These are phyloP conservation scores for Hesperia comma DNA, from an alignment of 2,888 invertebrate genomes.

Conservation along the genomic window DNA sequence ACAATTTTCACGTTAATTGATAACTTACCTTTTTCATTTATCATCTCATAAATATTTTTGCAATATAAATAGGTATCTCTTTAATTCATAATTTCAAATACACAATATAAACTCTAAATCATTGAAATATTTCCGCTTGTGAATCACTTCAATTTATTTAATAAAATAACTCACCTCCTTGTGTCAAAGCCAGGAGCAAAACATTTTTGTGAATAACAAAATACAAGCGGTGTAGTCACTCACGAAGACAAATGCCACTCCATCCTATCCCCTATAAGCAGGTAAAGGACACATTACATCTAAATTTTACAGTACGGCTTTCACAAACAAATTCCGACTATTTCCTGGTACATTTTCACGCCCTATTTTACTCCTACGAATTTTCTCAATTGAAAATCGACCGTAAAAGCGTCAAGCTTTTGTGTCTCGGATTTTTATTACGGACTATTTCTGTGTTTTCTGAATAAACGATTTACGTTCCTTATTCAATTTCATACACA, in stretches of 20 bases:
- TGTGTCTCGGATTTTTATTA: conserved; percentile 68
- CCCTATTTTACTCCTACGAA: conserved; percentile 76
- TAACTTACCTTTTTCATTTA: too few species aligned
- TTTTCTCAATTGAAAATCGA: conserved; percentile 74
- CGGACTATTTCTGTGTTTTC: conserved; percentile 65
- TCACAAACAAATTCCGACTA: conserved; percentile 77
- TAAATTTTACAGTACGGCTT: conserved; percentile 68
- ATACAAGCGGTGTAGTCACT: conserved; percentile 41
- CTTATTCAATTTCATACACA: conserved; percentile 62
- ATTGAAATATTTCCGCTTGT: conserved; percentile 9
- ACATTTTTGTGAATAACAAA: conserved; percentile 28
- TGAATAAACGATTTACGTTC: conserved; percentile 68
- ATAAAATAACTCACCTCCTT: conserved; percentile 24
- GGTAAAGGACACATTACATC: conserved; percentile 61
- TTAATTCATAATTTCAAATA: too few species aligned
- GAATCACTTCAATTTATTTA: conserved; percentile 26
- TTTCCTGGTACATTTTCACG: conserved; percentile 76
- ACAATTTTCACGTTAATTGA: too few species aligned
- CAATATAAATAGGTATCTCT: too few species aligned
- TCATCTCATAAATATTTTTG: too few species aligned
- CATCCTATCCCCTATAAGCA: conserved; percentile 55
- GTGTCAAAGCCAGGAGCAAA: conserved; percentile 22
- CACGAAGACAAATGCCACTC: conserved; percentile 60
- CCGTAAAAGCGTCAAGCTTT: conserved; percentile 63
- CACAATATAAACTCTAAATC: too few species aligned